Percentiles rank a stretch among this genome's conserved stretches.
Evolutionary conservation across 1,140 invertebrate species (phyloP).

Genomic region (Meloidogyne floridensis): DNA sequence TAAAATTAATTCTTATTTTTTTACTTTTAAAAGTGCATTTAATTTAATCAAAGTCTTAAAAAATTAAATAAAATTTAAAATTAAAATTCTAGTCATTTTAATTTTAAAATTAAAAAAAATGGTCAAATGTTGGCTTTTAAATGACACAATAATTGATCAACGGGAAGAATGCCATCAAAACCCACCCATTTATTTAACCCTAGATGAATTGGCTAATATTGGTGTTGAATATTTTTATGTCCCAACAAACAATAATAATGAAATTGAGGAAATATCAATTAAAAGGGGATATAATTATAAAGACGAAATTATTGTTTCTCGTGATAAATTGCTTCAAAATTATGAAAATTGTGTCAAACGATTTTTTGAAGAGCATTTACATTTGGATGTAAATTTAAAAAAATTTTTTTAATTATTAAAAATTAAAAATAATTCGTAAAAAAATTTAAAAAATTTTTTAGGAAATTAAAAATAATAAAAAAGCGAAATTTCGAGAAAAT

Average conservation of each 20-base stretch:
- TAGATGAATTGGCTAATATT: slow-evolving; percentile 74
- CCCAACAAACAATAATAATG: slow-evolving; percentile 68
- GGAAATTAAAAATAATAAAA: no score
- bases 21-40: no score
- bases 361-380: slow-evolving; percentile 91
- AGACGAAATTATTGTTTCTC: slow-evolving; percentile 82
- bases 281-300: slow-evolving; percentile 84
- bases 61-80: no score
- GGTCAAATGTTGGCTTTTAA: slow-evolving; percentile 86
- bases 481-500: no score
- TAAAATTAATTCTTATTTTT: no score
- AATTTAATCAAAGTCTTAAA: no score
- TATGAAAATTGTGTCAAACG: slow-evolving; percentile 88
- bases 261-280: slow-evolving; percentile 74
- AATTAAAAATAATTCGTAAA: no score
- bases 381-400: slow-evolving; percentile 76
- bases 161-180: slow-evolving; percentile 77
- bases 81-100: not conserved
- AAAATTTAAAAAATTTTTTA: no score
- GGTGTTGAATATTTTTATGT: slow-evolving; percentile 78
- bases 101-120: slow-evolving; percentile 69
- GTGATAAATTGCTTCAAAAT: slow-evolving; percentile 77
- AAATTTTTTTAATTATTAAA: no score
- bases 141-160: slow-evolving; percentile 73
- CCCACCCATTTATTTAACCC: slow-evolving; percentile 74